Conservation (phyloP, 2,797 vertebrate species). For the Poeciliopsis gracilis region DNA sequence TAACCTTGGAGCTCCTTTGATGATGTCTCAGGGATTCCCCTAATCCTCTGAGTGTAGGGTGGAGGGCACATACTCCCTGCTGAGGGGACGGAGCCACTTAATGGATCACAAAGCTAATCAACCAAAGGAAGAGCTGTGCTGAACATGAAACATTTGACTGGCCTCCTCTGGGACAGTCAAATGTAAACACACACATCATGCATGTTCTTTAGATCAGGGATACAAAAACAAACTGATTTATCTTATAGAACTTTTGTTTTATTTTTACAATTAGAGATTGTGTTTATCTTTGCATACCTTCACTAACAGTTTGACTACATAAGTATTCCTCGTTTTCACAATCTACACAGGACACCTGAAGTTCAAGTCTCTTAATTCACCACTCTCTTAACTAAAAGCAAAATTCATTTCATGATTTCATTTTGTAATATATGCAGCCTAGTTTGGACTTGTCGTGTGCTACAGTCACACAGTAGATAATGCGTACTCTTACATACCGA, state of each 20-base stretch:
- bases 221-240: not conserved
- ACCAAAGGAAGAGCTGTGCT: slow-evolving; percentile 59
- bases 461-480: not conserved
- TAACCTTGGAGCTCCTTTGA: slow-evolving; percentile 72
- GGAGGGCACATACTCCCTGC: slow-evolving; percentile 61
- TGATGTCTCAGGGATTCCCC: slow-evolving; percentile 74
- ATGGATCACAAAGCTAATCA: slow-evolving; percentile 82
- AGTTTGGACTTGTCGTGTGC: not conserved
- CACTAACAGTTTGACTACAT: not conserved
- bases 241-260: not conserved
- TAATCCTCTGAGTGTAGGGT: slow-evolving; percentile 67
- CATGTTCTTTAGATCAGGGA: slow-evolving; percentile 1
- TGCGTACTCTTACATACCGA: not conserved
- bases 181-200: slow-evolving; percentile 10
- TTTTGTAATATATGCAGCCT: not conserved
- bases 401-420: not conserved
- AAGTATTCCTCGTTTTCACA: not conserved
- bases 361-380: not conserved
- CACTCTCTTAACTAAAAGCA: not conserved
- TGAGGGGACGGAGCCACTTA: slow-evolving; percentile 73
- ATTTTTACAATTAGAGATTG: not conserved
- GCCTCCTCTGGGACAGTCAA: slow-evolving; percentile 29
- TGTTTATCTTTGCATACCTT: not conserved
- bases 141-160: slow-evolving; percentile 53
- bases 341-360: not conserved